Evolutionary conservation across 2,888 invertebrate species (phyloP).

Genomic region (Branchipolynoe longqiensis): DNA sequence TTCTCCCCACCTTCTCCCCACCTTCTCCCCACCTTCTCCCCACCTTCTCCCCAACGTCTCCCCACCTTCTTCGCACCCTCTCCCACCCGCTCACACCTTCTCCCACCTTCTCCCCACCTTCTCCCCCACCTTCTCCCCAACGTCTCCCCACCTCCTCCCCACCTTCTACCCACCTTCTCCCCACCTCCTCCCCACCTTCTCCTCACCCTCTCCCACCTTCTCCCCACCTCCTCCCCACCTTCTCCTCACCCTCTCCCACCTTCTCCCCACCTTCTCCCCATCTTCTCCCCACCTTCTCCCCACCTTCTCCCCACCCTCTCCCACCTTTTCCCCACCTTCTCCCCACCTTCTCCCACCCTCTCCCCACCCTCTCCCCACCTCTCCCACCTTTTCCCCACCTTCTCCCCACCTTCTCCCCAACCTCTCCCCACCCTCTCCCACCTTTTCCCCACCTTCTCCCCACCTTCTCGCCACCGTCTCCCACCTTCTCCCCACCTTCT

Average conservation of each 20-base stretch:
- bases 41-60: background rate
- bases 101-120: background rate
- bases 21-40: too few relatives aligned
- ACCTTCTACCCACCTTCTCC: too few relatives aligned
- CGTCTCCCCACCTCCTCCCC: background rate
- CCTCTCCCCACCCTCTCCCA: background rate
- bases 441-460: background rate
- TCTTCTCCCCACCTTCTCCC: background rate
- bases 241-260: background rate
- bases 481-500: too few relatives aligned
- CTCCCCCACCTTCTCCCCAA: background rate
- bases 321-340: too few relatives aligned
- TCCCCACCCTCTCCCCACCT: background rate
- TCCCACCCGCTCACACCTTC: too few relatives aligned
- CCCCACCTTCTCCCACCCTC: background rate
- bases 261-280: too few relatives aligned
- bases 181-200: too few relatives aligned
- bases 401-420: too few relatives aligned
- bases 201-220: too few relatives aligned
- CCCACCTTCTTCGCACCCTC: background rate
- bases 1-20: background rate
- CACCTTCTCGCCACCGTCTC: background rate
- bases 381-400: background rate
- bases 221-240: background rate
- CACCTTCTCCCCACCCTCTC: background rate